Evolutionary conservation across 2,888 invertebrate genomes (phyloP), one percentile per base, ranked within the genome.

Genomic region (Teleogryllus oceanicus): DNA sequence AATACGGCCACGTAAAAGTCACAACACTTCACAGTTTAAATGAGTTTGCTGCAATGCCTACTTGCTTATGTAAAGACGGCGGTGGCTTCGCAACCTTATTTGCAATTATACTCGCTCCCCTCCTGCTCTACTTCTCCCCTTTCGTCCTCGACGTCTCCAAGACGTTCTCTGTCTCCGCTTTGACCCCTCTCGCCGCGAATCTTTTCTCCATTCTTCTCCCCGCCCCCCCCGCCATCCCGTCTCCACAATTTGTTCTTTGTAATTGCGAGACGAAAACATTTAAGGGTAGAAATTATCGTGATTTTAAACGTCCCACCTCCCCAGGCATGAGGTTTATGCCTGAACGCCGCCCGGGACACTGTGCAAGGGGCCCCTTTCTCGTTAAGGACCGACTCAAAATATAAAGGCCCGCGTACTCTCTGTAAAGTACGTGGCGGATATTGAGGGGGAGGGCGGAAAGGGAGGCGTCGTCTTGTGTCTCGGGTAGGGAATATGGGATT

Each of bases 1-100:
- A 62, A 62, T 62, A 62, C 62, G 62, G 62, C n/a, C 62, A n/a
- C 62, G 62, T 62, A 62, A 62, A 62, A 62, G 62, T 62, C 62
- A 62, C 62, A 62, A 62, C 62, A 62, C 62, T 62, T 62, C 62
- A 62, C 62, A 62, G 62, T 62, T 62, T 62, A 62, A 62, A 62
- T 62, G 62, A 62, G 62, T n/a, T 62, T 62, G 62, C 62, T 18
- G 62, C 62, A 62, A 62, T 62, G 62, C 62, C 62, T 62, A 62
- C 62, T 62, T 62, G 62, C 62, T 62, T 62, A 62, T 62, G 62
- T 62, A 62, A 62, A 62, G 62, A 12, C 62, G 62, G 16, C 62
- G 62, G 62, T 16, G 62, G 62, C n/a, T 62, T n/a, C n/a, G 62
- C n/a, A 62, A 62, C 62, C 62, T 62, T 62, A 62, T 62, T 62